Conservation (phyloP, 2,888 invertebrate species). For the Idaea dimidiata region DNA sequence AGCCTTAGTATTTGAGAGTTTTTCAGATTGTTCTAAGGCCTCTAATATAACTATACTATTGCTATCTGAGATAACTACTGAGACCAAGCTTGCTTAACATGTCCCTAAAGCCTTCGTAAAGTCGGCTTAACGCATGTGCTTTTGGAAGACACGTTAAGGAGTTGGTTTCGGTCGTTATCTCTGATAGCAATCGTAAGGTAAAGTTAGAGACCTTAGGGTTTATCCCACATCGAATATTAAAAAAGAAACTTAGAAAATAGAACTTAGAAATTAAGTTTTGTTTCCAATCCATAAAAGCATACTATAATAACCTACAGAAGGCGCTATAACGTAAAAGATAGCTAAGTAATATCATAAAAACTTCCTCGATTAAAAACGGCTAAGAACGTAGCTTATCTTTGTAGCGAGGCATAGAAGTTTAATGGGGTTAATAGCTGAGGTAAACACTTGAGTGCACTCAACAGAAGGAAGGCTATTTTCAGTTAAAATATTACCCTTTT, state of each 20-base stretch:
- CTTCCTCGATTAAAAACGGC: constrained; percentile 3
- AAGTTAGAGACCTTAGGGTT: no score
- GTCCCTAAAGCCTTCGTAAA: no score
- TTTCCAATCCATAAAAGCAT: not conserved
- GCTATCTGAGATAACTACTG: no score
- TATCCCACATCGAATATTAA: no score
- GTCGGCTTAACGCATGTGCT: no score
- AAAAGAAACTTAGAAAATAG: not conserved
- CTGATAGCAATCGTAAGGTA: no score
- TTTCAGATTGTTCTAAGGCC: no score
- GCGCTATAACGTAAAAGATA: not conserved
- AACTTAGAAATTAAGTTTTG: not conserved
- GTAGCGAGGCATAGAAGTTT: constrained; percentile 30
- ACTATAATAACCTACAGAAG: not conserved
- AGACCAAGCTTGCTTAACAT: no score
- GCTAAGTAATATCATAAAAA: constrained; percentile 3
- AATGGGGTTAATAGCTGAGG: constrained; percentile 64
- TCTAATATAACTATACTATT: no score
- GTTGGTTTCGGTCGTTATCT: no score
- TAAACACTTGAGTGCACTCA: constrained; percentile 68
- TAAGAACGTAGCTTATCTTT: constrained; percentile 4
- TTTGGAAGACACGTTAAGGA: no score
- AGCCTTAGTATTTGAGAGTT: no score
- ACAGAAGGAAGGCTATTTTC: constrained; percentile 54
- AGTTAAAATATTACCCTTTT: constrained; percentile 74